Evolutionary conservation across 2,113 vertebrate species (phyloP).

Genomic region (Microtus montanus): DNA sequence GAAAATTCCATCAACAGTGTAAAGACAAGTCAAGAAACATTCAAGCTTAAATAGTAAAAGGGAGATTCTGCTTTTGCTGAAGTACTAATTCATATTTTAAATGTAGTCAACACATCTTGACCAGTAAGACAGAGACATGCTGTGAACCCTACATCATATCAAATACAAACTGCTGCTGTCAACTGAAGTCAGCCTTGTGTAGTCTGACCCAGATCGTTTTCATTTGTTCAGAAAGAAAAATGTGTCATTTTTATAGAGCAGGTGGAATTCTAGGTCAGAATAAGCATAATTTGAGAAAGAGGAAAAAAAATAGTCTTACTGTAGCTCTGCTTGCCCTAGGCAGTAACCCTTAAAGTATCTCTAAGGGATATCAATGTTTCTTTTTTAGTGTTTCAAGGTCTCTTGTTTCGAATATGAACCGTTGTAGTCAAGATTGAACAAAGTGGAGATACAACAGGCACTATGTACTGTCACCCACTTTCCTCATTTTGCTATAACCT

Average conservation of each 20-base stretch:
- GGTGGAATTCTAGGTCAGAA: constrained; percentile 58
- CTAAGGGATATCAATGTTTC: constrained; percentile 19
- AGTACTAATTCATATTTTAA: not conserved
- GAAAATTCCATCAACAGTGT: not conserved
- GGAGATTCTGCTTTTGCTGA: not conserved
- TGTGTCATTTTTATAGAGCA: constrained; percentile 56
- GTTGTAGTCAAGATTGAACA: not conserved
- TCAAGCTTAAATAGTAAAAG: not conserved
- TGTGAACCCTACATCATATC: not conserved
- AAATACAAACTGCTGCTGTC: constrained; percentile 35
- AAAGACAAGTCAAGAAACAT: not conserved
- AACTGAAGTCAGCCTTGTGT: not conserved
- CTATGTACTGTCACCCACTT: not conserved
- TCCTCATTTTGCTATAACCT: not conserved
- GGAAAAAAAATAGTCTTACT: not conserved
- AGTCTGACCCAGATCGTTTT: constrained; percentile 48
- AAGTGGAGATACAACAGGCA: not conserved
- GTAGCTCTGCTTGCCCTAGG: constrained; percentile 51
- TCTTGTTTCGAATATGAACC: constrained; percentile 24
- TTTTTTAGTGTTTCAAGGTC: constrained; percentile 6
- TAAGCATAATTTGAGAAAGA: constrained; percentile 35
- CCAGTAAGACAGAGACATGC: not conserved
- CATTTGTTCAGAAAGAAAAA: constrained; percentile 60
- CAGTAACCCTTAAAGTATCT: constrained; percentile 41
- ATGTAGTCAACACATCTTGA: not conserved